Evolutionary conservation across 2,888 invertebrate genomes (phyloP), one percentile per base, ranked within the genome.

Genomic region (Sialis lutaria): DNA sequence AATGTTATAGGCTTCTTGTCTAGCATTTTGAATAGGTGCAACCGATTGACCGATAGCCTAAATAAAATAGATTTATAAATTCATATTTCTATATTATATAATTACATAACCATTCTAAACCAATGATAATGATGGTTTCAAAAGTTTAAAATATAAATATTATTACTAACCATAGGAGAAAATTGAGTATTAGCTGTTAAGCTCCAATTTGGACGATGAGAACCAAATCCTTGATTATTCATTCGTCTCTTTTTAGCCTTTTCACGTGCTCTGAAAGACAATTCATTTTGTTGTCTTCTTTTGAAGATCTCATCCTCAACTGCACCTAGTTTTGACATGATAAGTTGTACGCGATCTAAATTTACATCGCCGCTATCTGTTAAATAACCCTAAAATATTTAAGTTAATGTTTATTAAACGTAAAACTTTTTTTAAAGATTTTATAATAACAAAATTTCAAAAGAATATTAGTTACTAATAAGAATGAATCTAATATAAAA

Each of bases 291-390:
- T 64, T 96, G 91, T 22, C 98, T 69, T 44, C 82, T 81, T 62
- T 87, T 87, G 67, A 98, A 99, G 60, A 99, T 98, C 68, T 92
- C 87, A 70, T 99, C 97, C 64, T 98, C 98, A 33, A 82, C 82
- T 61, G 82, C 79, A 0, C 97, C 98, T 43, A 99, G 72, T 60
- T 96, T 91, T 32, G 79, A 77, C 82, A 98, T 81, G 47, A 98
- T 96, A 55, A 95, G 69, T 67, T 98, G 96, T 6, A 97, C 96
- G 40, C 96, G 74, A 55, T 87, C 84, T 49, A 97, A 72, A 62
- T 91, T 83, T 8, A 97, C 95, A 55, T 90, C 82, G 0, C 98
- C 98, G 37, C 88, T 91, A 60, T 95, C 80, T 0, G 98, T 97
- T 52, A 98, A 71, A 70, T 85, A 98, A 12, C 95, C 95, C 85